Evolutionary conservation across 2,113 vertebrate genomes (phyloP).

Genomic region (Neogobius melanostomus): DNA sequence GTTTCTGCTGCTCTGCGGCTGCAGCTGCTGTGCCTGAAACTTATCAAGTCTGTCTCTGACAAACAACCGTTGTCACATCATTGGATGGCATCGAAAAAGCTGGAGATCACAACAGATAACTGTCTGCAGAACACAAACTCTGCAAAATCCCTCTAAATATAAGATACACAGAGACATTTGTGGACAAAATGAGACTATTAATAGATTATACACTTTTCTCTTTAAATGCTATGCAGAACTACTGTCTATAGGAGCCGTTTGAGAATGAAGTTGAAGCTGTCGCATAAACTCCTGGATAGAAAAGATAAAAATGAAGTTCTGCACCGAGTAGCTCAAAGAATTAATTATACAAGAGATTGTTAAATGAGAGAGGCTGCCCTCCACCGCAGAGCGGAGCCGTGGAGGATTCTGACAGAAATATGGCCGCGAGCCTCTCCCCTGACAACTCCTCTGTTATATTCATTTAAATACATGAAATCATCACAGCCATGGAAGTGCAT

Average conservation of each 20-base stretch:
- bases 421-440: constrained; percentile 59
- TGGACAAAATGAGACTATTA: too few relatives aligned
- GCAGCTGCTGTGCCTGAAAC: background rate
- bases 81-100: background rate
- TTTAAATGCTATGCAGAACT: background rate
- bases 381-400: constrained; percentile 41
- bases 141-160: background rate
- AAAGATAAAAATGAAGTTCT: constrained; percentile 56
- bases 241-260: background rate
- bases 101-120: background rate
- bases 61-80: background rate
- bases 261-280: constrained; percentile 13
- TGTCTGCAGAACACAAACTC: background rate
- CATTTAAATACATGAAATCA: constrained; percentile 71
- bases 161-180: too few relatives aligned
- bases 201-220: too few relatives aligned
- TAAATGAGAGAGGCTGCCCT: constrained; percentile 64
- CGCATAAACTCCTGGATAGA: constrained; percentile 40
- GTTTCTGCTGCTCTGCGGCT: background rate
- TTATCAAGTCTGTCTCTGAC: background rate
- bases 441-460: constrained; percentile 63
- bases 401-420: constrained; percentile 69
- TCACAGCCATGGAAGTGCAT: constrained; percentile 58
- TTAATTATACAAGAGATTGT: constrained; percentile 66
- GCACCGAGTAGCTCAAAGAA: constrained; percentile 58